phyloP scores from a whole-genome alignment of 1,140 invertebrate genomes.

The Sminthurinus signatus region DNA sequence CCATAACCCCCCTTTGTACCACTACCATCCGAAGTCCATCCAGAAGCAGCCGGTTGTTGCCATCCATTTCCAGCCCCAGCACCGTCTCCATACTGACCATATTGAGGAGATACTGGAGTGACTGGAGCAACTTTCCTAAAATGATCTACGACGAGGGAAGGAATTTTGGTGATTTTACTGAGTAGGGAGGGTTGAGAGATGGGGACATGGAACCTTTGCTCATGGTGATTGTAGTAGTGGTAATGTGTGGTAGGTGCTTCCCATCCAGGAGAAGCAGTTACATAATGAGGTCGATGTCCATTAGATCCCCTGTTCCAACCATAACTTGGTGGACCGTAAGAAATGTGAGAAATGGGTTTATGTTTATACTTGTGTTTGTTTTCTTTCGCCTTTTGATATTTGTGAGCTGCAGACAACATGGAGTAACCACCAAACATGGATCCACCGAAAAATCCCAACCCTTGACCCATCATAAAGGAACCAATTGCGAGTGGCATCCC shows the following conservation, averaged over 20 bases:
- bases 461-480: constrained; percentile 37
- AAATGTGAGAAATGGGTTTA: neutral
- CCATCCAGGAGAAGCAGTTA: neutral
- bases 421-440: constrained; percentile 33
- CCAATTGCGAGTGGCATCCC: constrained; percentile 34
- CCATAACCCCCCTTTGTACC: neutral
- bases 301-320: constrained; percentile 3
- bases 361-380: neutral
- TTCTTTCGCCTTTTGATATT: constrained; percentile 17
- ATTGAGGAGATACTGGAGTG: too few species aligned
- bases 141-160: too few species aligned
- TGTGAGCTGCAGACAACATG: constrained; percentile 28
- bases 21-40: too few species aligned
- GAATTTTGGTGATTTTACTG: neutral
- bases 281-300: too few species aligned
- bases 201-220: neutral
- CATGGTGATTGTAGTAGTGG: too few species aligned
- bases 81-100: too few species aligned
- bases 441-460: constrained; percentile 38
- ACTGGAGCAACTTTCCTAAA: too few species aligned
- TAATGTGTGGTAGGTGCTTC: neutral
- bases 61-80: too few species aligned
- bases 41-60: too few species aligned
- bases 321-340: constrained; percentile 11
- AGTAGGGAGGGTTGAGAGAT: neutral